These are phyloP conservation scores for Solenodon paradoxus DNA, from an alignment of 2,113 vertebrate species.

Conservation along the genomic window DNA sequence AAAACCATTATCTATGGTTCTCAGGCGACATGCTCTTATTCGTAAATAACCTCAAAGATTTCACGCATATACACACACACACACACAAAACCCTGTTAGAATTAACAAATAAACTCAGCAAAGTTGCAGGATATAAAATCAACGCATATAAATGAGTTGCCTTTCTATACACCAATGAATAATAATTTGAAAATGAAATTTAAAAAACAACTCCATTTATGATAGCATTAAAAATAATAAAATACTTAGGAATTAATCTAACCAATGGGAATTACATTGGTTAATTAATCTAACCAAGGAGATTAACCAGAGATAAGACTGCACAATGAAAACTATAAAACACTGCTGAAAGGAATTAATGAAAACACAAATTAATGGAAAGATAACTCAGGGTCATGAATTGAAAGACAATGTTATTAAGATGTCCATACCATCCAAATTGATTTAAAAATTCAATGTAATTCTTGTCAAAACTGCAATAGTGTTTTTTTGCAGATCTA, in stretches of 20 bases:
- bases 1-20: neutral
- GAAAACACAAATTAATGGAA: neutral
- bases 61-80: neutral
- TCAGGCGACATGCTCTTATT: neutral
- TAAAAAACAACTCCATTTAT: neutral
- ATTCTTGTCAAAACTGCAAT: neutral
- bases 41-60: neutral
- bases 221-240: no score
- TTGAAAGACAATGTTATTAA: neutral
- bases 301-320: no score
- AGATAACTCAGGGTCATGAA: neutral
- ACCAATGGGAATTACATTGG: no score
- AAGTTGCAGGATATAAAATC: neutral
- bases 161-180: neutral
- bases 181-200: conserved; percentile 1
- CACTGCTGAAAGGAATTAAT: neutral
- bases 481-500: neutral
- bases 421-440: neutral
- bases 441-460: neutral
- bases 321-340: no score
- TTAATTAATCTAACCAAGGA: no score
- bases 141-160: neutral
- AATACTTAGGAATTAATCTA: neutral
- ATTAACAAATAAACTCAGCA: neutral
- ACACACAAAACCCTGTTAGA: neutral